A percentile compares a stretch with the other conserved stretches of the same genome.
Conservation (phyloP, 2,888 invertebrate genomes). For the Ectemnius cavifrons region DNA sequence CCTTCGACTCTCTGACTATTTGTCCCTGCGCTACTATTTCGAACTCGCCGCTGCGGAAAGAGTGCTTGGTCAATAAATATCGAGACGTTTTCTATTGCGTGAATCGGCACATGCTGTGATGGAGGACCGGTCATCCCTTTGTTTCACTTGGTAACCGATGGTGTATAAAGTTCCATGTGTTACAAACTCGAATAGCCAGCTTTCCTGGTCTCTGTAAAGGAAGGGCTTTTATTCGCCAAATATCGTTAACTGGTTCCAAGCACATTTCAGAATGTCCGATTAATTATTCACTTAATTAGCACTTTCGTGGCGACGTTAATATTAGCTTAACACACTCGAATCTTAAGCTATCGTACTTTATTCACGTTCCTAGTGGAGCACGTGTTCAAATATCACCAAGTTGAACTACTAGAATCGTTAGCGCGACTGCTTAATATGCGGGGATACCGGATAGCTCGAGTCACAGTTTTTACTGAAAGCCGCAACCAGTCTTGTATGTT, state of each 20-base stretch:
- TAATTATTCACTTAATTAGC: slow-evolving; percentile 21
- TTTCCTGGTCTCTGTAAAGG: too few species aligned
- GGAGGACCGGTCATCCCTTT: not conserved
- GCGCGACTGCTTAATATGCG: too few species aligned
- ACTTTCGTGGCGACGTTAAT: not conserved
- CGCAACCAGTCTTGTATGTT: slow-evolving; percentile 9
- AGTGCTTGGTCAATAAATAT: not conserved
- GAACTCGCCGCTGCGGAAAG: not conserved
- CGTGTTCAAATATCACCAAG: too few species aligned
- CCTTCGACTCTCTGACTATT: too few species aligned
- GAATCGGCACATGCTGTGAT: not conserved
- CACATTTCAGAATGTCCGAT: too few species aligned
- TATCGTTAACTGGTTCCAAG: too few species aligned
- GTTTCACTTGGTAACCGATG: not conserved
- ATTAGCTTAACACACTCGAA: not conserved
- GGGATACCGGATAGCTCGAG: too few species aligned
- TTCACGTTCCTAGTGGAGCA: too few species aligned
- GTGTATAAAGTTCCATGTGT: not conserved
- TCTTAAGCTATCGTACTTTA: not conserved
- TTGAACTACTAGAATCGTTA: too few species aligned
- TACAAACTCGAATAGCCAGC: too few species aligned
- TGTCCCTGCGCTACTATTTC: not conserved
- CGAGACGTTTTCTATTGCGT: not conserved
- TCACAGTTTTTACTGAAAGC: slow-evolving; percentile 18
- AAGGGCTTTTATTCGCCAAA: too few species aligned